Evolutionary conservation across 2,797 vertebrate genomes (phyloP).

Genomic region (Prionace glauca): DNA sequence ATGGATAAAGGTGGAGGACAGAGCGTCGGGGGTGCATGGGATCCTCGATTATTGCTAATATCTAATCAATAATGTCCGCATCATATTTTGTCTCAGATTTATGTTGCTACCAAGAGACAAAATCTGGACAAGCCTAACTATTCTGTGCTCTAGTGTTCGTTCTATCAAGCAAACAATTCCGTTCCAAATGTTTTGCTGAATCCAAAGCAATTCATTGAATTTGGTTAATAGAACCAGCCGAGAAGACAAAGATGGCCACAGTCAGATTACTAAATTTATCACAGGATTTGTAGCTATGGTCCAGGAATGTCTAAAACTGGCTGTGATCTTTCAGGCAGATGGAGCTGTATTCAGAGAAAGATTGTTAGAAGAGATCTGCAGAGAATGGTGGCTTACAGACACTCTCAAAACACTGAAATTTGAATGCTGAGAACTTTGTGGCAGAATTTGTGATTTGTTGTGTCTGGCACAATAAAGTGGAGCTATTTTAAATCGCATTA

Average conservation of each 20-base stretch:
- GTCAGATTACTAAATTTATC: constrained; percentile 2
- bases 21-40: no score
- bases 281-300: constrained; percentile 29
- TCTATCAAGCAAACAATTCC: constrained; percentile 1
- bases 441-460: background rate
- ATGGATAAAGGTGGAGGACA: no score
- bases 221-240: background rate
- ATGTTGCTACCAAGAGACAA: background rate
- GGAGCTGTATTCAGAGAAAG: background rate
- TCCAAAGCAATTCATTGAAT: constrained; percentile 13
- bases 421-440: constrained; percentile 12
- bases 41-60: no score
- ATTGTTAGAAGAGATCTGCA: background rate
- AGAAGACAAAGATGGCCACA: constrained; percentile 4
- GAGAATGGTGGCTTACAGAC: constrained; percentile 19
- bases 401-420: constrained; percentile 21
- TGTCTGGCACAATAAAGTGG: background rate
- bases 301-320: constrained; percentile 33
- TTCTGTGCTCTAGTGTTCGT: background rate
- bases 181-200: background rate
- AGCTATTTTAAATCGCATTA: constrained; percentile 22
- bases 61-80: background rate
- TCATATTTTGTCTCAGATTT: constrained; percentile 16
- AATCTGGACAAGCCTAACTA: background rate
- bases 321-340: constrained; percentile 32